A percentile compares a stretch with the other conserved stretches of the same genome.
Conservation (phyloP, 2,113 vertebrate genomes). For the Daubentonia madagascariensis region DNA sequence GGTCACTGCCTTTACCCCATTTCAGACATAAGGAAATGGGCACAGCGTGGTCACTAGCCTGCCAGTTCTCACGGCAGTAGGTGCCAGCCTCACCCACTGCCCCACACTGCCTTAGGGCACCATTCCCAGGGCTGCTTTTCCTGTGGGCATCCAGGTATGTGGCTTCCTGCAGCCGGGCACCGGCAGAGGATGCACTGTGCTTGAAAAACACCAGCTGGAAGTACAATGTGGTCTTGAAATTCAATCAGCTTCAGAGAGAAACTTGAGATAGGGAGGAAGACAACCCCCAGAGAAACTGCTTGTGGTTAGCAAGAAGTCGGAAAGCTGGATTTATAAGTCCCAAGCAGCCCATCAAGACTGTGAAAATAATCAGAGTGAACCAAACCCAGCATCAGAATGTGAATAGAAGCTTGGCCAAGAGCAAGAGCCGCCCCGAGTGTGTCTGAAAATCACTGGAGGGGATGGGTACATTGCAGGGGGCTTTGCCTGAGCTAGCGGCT, state of each 20-base stretch:
- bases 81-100: not conserved
- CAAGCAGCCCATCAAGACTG: not conserved
- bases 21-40: not conserved
- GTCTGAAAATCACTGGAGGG: not conserved
- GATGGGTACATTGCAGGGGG: rapidly evolving
- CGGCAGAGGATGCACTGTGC: not conserved
- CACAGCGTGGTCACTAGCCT: too few relatives aligned
- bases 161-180: not conserved
- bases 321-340: not conserved
- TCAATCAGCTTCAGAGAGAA: not conserved
- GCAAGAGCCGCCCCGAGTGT: rapidly evolving
- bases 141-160: not conserved
- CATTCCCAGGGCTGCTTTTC: not conserved
- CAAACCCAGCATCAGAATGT: not conserved
- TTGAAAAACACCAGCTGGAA: not conserved
- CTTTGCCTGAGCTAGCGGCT: rapidly evolving
- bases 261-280: not conserved
- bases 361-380: not conserved
- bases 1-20: rapidly evolving
- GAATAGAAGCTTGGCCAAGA: not conserved
- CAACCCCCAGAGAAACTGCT: not conserved
- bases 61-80: not conserved
- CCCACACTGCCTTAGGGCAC: not conserved
- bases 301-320: not conserved
- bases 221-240: not conserved